Base-by-base conservation (phyloP, 2,797 vertebrate genomes). In the Lagocephalus sceleratus region DNA sequence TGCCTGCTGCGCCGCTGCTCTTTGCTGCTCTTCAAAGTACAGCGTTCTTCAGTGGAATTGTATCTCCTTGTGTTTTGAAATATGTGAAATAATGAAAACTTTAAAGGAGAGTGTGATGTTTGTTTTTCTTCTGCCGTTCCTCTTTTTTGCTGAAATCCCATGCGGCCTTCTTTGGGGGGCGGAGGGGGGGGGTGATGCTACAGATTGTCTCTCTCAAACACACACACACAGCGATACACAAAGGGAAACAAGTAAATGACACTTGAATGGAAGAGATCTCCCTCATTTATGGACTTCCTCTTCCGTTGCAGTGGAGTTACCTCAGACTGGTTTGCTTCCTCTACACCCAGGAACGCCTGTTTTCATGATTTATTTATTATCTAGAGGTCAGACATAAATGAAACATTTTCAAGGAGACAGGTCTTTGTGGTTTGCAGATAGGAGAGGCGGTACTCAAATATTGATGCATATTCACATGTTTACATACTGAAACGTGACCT, bases 311-410 rank as follows among this genome's bases (percentile, higher is more conserved):
- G 9, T 42, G 14, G 17, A 56, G 22, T 57, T 75, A 57, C 51
- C 44, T 60, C 51, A 61, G 48, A 52, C 58, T 32, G 46, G 42
- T 74, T 57, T 49, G 39, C 40, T 58, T 48, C 51, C 32, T 58
- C 32, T 15, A 32, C 44, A 46, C 21, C 5, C 20, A 42, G 47
- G 20, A 64, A 55, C 47, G 20, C 58, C 51, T 54, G 22, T 2
- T 32, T 76, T 53, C 41, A 72, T 77, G 55, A 70, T 73, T 73
- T 64, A 71, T 35, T 35, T 14, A 35, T 10, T 35, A 3, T 35
- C 14, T 14, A 14, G 21, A 62, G 43, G 20, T 2, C 32, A 21
- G 2, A 11, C 48, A 71, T 71, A 23, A 51, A 71, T 75, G 20
- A 65, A 59, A 51, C 20, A 66, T 71, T 55, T 60, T 60, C 19